A percentile compares a stretch with the other conserved stretches of the same genome.
Conservation (phyloP, 2,797 vertebrate species). For the Acanthurus lineatus region DNA sequence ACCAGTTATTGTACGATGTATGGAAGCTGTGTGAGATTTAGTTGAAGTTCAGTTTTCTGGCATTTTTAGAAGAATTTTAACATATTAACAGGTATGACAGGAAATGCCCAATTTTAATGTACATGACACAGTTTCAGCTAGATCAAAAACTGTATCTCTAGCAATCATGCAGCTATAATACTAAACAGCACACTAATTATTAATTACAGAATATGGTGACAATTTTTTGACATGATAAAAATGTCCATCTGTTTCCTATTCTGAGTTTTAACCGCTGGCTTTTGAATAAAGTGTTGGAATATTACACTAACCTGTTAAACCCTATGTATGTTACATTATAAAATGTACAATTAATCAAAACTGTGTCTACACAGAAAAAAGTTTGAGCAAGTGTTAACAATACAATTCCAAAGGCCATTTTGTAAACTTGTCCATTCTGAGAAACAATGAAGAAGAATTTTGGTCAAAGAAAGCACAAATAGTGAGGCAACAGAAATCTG, state of each 20-base stretch:
- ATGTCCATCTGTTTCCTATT: neutral
- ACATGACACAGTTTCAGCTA: constrained; percentile 20
- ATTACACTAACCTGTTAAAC: neutral
- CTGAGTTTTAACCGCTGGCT: neutral
- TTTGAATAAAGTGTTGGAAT: neutral
- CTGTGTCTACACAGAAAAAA: neutral
- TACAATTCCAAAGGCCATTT: constrained; percentile 16
- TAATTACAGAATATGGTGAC: neutral
- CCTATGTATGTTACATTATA: neutral
- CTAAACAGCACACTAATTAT: constrained; percentile 25
- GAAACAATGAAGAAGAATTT: constrained; percentile 10
- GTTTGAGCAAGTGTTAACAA: constrained; percentile 1
- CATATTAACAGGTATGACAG: neutral
- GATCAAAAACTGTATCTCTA: constrained; percentile 25
- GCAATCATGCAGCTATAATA: constrained; percentile 14
- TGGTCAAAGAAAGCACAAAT: constrained; percentile 22
- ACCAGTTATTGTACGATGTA: neutral
- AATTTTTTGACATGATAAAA: neutral
- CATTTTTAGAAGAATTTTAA: constrained; percentile 4
- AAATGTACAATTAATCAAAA: neutral
- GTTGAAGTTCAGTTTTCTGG: neutral
- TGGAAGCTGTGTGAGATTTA: neutral
- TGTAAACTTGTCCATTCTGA: constrained; percentile 1
- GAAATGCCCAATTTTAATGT: constrained; percentile 35
- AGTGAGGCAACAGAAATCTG: constrained; percentile 35